Base-by-base conservation (phyloP, 2,797 vertebrate species). In the Sitta carolinensis region DNA sequence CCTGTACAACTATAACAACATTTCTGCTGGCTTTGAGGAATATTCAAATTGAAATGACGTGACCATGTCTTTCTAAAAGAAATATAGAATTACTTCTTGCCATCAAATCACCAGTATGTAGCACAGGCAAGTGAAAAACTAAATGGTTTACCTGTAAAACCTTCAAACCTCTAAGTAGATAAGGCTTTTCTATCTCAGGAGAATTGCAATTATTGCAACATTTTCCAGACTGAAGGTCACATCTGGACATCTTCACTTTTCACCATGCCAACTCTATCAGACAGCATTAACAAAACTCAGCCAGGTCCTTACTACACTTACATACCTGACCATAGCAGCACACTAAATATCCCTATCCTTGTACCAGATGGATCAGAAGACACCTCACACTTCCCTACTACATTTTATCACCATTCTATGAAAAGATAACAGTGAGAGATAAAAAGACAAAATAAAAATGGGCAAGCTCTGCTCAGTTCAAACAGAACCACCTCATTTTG, bases 161-260 rank as follows among this genome's bases (percentile, higher is more conserved):
- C 64, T 92, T 89, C 67, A 82, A 90, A 79, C 45, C 48, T 57
- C 72, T 78, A 90, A 85, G 72, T 67, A 85, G 64, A 83, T 87
- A 85, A 92, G 45, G 40, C 51, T 90, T 69, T 63, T 84, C 86
- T 51, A 72, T 40, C 74, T 85, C 67, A 89, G 72, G 51, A 96
- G 84, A 36, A 92, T 20, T 82, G 27, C 54, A 87, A 84, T 89
- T 88, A 92, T 11, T 12, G 48, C 54, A 84, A 84, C 38, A 58
- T 75, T 95, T 96, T 95, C 91, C 93, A 97, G 66, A 89, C 64
- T 69, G 77, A 79, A 84, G 75, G 64, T 59, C 64, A 91, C 21
- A 72, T 63, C 84, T 89, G 67, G 92, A 92, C 61, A 94, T 62
- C 64, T 52, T 88, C 63, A 63, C 48, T 89, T 77, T 88, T 76